phyloP scores from a whole-genome alignment of 2,888 invertebrate genomes.

The Venustoraphidia nigricollis region DNA sequence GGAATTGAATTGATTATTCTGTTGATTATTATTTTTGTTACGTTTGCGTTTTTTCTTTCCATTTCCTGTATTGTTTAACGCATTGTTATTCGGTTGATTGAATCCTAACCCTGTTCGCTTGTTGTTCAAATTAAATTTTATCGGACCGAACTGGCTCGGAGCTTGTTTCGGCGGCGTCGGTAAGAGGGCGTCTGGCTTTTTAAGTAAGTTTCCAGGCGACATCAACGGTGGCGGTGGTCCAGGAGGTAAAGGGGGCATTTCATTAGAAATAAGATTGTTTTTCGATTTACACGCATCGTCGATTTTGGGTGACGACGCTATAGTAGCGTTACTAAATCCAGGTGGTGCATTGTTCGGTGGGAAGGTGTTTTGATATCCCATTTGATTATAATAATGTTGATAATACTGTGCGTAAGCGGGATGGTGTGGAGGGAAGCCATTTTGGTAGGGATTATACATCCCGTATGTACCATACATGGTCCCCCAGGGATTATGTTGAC shows the following conservation, averaged over 20 bases:
- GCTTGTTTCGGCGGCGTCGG: constrained; percentile 22
- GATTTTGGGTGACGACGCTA: constrained; percentile 13
- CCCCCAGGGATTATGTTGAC: constrained; percentile 1
- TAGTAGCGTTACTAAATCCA: constrained; percentile 29
- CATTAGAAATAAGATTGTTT: constrained; percentile 23
- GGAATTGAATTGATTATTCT: constrained; percentile 14
- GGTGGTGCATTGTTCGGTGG: constrained; percentile 27
- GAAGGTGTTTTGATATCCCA: constrained; percentile 18
- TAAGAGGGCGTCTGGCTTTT: constrained; percentile 23
- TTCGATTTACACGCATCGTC: constrained; percentile 9
- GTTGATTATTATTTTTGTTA: constrained; percentile 38
- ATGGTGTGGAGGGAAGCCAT: background rate
- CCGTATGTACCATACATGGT: constrained; percentile 1
- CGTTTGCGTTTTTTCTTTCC: constrained; percentile 65
- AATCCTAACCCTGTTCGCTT: constrained; percentile 22
- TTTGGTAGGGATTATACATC: constrained; percentile 5
- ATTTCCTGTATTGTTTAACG: constrained; percentile 29
- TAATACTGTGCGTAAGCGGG: constrained; percentile 31
- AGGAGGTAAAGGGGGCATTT: constrained; percentile 40
- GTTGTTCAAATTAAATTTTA: constrained; percentile 37
- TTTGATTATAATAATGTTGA: constrained; percentile 33
- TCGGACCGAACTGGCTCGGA: constrained; percentile 28
- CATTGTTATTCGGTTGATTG: constrained; percentile 25
- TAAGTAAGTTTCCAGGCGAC: constrained; percentile 18
- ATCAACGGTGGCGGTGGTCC: constrained; percentile 34